These are phyloP conservation scores for Drosophila trapezifrons DNA, from an alignment of 1,140 invertebrate species.

Conservation along the genomic window DNA sequence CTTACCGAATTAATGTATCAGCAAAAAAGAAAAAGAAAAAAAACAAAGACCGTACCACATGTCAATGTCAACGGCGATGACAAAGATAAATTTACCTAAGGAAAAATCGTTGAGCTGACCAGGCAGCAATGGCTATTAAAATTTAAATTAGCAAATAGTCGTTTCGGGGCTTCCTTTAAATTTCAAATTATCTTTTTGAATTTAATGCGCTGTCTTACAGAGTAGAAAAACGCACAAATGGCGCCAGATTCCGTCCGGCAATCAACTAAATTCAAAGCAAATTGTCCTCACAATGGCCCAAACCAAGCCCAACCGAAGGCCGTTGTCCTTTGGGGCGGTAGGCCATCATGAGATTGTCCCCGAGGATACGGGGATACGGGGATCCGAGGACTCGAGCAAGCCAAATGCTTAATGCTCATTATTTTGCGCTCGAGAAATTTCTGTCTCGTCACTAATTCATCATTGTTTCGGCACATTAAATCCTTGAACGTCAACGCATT, in stretches of 20 bases:
- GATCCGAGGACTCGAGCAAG: constrained; percentile 9
- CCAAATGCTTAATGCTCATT: constrained; percentile 69
- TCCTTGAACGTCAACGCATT: constrained; percentile 82
- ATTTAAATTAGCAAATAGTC: constrained; percentile 67
- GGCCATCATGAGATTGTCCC: constrained; percentile 50
- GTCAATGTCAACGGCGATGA: constrained; percentile 79
- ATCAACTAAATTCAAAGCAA: constrained; percentile 82
- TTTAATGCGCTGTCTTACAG: constrained; percentile 58
- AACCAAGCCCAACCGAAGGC: constrained; percentile 4
- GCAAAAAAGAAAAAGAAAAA: constrained; percentile 1
- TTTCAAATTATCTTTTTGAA: constrained; percentile 54
- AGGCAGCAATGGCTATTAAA: constrained; percentile 22
- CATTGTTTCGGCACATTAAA: constrained; percentile 83
- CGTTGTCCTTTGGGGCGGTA: constrained; percentile 13
- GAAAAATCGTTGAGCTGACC: constrained; percentile 9
- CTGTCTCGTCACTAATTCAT: constrained; percentile 83
- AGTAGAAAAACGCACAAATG: constrained; percentile 52
- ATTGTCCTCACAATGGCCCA: constrained; percentile 71
- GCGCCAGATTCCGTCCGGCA: constrained; percentile 74
- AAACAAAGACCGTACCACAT: constrained; percentile 60
- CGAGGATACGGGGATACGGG: constrained; percentile 11
- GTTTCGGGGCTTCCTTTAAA: constrained; percentile 36
- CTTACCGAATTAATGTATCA: constrained; percentile 25
- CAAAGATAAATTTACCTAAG: constrained; percentile 71
- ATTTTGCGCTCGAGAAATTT: constrained; percentile 83